Evolutionary conservation across 1,140 invertebrate species (phyloP).

Genomic region (Heliconius himera): DNA sequence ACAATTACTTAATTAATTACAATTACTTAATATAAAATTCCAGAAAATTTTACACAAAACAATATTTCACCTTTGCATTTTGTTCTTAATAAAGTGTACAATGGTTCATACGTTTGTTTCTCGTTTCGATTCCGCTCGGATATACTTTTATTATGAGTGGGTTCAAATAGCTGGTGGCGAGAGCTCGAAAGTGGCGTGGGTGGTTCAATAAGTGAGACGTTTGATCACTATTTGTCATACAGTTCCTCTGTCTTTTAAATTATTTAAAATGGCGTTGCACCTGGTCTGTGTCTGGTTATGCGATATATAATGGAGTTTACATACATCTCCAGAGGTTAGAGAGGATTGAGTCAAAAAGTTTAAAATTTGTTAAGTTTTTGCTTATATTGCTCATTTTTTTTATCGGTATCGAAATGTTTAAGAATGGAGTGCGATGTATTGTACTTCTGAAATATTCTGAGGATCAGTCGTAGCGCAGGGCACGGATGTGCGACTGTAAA

Average conservation of each 20-base stretch:
- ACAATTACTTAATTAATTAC: too few species aligned
- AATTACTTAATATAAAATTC: background rate
- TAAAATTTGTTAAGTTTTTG: too few species aligned
- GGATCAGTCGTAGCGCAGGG: too few species aligned
- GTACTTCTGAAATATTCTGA: too few species aligned
- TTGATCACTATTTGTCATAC: slow-evolving; percentile 3
- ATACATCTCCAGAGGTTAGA: too few species aligned
- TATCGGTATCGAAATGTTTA: too few species aligned
- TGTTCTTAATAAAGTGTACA: background rate
- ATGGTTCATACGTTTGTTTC: slow-evolving; percentile 20
- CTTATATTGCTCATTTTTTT: too few species aligned
- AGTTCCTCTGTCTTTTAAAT: background rate
- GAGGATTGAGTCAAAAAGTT: too few species aligned
- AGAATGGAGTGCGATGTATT: too few species aligned
- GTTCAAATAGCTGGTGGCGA: slow-evolving; percentile 16
- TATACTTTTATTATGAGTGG: slow-evolving; percentile 33
- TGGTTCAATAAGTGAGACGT: slow-evolving; percentile 10
- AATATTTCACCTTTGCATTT: background rate
- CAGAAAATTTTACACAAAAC: background rate
- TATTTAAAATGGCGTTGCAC: background rate
- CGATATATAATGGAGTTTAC: too few species aligned
- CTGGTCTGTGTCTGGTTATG: background rate
- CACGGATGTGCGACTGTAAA: too few species aligned
- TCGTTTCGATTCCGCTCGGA: slow-evolving; percentile 21
- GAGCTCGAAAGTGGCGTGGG: slow-evolving; percentile 32